Evolutionary conservation across 2,888 invertebrate genomes (phyloP).

Genomic region (Trichopria drosophilae): DNA sequence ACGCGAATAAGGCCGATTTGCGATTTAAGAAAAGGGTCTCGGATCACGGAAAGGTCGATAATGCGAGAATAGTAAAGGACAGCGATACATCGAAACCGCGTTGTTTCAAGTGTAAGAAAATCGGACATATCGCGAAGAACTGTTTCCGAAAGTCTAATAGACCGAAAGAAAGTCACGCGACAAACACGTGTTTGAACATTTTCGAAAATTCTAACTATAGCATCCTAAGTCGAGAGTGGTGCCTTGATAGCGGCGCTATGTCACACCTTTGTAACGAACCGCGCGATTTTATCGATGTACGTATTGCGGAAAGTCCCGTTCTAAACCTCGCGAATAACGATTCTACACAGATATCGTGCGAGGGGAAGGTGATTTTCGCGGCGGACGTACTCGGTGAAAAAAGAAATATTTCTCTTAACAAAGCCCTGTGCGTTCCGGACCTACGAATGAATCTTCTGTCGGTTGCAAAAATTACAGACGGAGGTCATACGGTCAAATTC

Average conservation of each 20-base stretch:
- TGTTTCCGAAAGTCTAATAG: conserved; percentile 16
- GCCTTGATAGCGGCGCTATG: conserved; percentile 19
- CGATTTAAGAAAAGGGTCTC: too few species aligned
- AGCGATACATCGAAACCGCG: conserved; percentile 16
- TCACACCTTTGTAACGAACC: conserved; percentile 14
- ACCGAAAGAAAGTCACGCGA: not conserved
- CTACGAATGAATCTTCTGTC: conserved; percentile 17
- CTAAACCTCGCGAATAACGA: conserved; percentile 23
- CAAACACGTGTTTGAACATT: not conserved
- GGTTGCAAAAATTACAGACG: conserved; percentile 16
- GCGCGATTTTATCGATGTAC: conserved; percentile 10
- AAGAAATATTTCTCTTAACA: not conserved
- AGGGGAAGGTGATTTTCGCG: conserved; percentile 15
- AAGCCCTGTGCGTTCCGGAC: conserved; percentile 16
- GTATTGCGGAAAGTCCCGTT: conserved; percentile 1
- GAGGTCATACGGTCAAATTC: conserved; percentile 11
- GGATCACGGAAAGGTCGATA: too few species aligned
- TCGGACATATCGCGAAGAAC: conserved; percentile 28
- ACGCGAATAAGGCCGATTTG: too few species aligned
- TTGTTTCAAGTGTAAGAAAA: conserved; percentile 25
- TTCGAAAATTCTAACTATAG: too few species aligned
- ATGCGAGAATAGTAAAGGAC: not conserved
- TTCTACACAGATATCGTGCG: conserved; percentile 13
- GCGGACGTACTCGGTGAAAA: not conserved
- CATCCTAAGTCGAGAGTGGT: conserved; percentile 22